These are phyloP conservation scores for Cataglyphis altisquamis DNA, from an alignment of 2,888 invertebrate genomes.

Conservation along the genomic window DNA sequence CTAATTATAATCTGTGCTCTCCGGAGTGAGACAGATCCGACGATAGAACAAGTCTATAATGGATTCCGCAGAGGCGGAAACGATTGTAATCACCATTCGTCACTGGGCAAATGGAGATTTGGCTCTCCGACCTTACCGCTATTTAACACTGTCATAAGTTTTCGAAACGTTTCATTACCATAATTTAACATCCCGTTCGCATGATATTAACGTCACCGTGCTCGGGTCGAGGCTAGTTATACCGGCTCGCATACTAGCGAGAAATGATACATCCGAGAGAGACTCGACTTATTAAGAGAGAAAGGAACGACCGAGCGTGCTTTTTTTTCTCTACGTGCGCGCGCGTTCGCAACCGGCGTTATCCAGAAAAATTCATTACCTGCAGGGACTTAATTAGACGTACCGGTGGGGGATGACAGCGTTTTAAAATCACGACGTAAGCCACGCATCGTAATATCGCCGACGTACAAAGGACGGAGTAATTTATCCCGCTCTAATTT, in stretches of 20 bases:
- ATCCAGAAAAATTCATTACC: slow-evolving; percentile 58
- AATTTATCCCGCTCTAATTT: slow-evolving; percentile 47
- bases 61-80: slow-evolving; percentile 64
- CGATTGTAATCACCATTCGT: slow-evolving; percentile 77
- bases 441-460: slow-evolving; percentile 51
- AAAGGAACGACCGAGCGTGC: slow-evolving; percentile 55
- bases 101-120: slow-evolving; percentile 74
- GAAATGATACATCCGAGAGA: slow-evolving; percentile 58
- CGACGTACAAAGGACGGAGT: slow-evolving; percentile 33
- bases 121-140: slow-evolving; percentile 68
- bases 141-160: slow-evolving; percentile 74
- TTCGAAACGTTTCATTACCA: slow-evolving; percentile 76
- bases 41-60: slow-evolving; percentile 66
- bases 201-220: slow-evolving; percentile 66
- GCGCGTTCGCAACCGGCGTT: slow-evolving; percentile 1
- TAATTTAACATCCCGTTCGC: slow-evolving; percentile 78
- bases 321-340: slow-evolving; percentile 15
- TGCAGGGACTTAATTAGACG: slow-evolving; percentile 56
- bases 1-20: slow-evolving; percentile 66
- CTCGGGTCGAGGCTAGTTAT: slow-evolving; percentile 63
- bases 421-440: slow-evolving; percentile 56
- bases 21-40: slow-evolving; percentile 52
- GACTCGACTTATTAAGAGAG: slow-evolving; percentile 66
- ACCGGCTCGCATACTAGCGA: slow-evolving; percentile 46
- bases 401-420: slow-evolving; percentile 48